These are phyloP conservation scores for Bradypodion pumilum DNA, from an alignment of 2,797 vertebrate genomes.

Conservation along the genomic window DNA sequence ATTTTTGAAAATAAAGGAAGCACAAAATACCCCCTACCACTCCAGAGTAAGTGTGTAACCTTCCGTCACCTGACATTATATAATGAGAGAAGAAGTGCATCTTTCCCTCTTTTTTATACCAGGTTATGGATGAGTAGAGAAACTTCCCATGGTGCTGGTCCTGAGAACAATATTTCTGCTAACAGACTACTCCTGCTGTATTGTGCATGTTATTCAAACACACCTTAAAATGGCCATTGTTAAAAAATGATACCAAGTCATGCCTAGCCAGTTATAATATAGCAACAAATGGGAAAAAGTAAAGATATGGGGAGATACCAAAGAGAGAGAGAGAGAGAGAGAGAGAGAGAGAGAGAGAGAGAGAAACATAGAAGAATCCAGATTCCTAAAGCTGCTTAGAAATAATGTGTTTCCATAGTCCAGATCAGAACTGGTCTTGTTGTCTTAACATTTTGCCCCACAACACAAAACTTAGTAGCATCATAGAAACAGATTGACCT, in stretches of 20 bases:
- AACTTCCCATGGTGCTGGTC: not conserved
- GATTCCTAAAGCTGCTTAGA: not conserved
- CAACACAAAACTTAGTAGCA: accelerated
- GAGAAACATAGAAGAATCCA: too few species aligned
- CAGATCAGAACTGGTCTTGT: not conserved
- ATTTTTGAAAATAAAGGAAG: slow-evolving; percentile 16
- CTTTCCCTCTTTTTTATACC: not conserved
- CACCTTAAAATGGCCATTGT: not conserved
- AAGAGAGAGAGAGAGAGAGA: not conserved
- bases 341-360: not conserved
- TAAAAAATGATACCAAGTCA: not conserved
- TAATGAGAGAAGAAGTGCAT: not conserved
- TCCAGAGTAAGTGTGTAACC: not conserved
- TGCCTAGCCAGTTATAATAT: not conserved
- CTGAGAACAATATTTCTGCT: not conserved
- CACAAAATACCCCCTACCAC: not conserved
- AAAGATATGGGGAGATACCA: not conserved
- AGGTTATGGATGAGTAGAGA: too few species aligned
- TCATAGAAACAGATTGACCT: not conserved
- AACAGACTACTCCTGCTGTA: not conserved
- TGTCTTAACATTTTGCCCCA: not conserved
- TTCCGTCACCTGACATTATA: not conserved
- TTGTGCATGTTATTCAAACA: not conserved
- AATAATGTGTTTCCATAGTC: not conserved
- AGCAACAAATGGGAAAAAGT: not conserved